These are phyloP conservation scores for Onychostruthus taczanowskii DNA, from an alignment of 2,113 vertebrate genomes.

Conservation along the genomic window DNA sequence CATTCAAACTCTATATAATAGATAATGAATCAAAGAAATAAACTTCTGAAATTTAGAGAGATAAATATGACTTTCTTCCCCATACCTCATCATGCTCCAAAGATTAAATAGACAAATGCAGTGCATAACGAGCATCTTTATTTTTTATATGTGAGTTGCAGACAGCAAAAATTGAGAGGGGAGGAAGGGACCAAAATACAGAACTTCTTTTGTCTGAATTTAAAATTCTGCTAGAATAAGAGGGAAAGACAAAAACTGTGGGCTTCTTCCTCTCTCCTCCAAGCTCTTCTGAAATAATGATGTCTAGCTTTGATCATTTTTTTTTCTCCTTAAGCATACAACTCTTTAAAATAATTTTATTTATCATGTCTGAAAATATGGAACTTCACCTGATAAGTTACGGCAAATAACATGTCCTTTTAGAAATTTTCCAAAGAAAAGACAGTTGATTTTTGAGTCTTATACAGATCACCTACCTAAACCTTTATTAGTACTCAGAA, in stretches of 20 bases:
- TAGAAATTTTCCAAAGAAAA: background rate
- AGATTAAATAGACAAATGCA: background rate
- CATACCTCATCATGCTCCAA: rapidly evolving
- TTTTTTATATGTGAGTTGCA: background rate
- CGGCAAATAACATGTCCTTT: background rate
- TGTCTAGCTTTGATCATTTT: background rate
- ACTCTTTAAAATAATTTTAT: background rate
- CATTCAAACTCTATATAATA: background rate
- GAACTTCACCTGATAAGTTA: background rate
- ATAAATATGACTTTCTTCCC: background rate
- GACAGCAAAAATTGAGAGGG: background rate
- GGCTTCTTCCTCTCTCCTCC: background rate
- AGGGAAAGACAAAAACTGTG: background rate
- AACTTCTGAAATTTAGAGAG: background rate
- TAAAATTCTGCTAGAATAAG: background rate
- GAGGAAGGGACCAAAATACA: background rate
- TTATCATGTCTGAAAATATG: background rate
- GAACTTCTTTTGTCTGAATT: background rate
- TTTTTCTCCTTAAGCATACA: background rate
- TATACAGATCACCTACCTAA: background rate
- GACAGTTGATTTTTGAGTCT: background rate
- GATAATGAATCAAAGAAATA: background rate
- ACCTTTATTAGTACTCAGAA: background rate
- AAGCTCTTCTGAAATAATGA: background rate
- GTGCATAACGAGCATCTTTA: background rate